Evolutionary conservation across 2,888 invertebrate species (phyloP).

Genomic region (Doris montereyensis): DNA sequence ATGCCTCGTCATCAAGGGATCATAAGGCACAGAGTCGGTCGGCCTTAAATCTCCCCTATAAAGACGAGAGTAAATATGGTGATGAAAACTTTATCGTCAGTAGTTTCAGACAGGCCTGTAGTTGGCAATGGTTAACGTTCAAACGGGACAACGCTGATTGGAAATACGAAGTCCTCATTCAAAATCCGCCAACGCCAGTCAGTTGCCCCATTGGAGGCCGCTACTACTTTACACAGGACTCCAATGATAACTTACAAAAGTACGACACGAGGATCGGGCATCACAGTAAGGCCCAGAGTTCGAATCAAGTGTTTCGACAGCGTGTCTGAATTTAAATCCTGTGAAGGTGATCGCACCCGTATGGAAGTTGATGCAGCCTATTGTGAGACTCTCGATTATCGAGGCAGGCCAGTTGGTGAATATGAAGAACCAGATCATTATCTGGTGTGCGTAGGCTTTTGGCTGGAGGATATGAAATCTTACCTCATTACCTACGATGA

Average conservation of each 20-base stretch:
- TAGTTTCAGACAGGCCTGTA: constrained; percentile 71
- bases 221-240: constrained; percentile 91
- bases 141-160: constrained; percentile 70
- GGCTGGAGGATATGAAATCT: constrained; percentile 97
- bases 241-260: constrained; percentile 57
- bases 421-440: constrained; percentile 91
- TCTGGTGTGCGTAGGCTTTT: constrained; percentile 97
- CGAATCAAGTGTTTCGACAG: constrained; percentile 92
- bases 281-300: constrained; percentile 93
- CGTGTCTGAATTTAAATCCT: constrained; percentile 95
- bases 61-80: constrained; percentile 45
- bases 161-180: constrained; percentile 72
- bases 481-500: constrained; percentile 97
- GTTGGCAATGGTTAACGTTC: constrained; percentile 72
- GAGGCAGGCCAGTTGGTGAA: constrained; percentile 86
- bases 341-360: constrained; percentile 90
- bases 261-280: constrained; percentile 96
- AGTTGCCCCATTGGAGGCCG: constrained; percentile 97
- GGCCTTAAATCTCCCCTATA: constrained; percentile 41
- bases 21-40: constrained; percentile 82
- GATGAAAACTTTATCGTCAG: constrained; percentile 57
- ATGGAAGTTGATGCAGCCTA: constrained; percentile 95
- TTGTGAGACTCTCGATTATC: constrained; percentile 94
- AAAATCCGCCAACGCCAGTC: constrained; percentile 84
- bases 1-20: constrained; percentile 95